These are phyloP conservation scores for Rhagonycha lutea DNA, from an alignment of 2,888 invertebrate genomes.

Conservation along the genomic window DNA sequence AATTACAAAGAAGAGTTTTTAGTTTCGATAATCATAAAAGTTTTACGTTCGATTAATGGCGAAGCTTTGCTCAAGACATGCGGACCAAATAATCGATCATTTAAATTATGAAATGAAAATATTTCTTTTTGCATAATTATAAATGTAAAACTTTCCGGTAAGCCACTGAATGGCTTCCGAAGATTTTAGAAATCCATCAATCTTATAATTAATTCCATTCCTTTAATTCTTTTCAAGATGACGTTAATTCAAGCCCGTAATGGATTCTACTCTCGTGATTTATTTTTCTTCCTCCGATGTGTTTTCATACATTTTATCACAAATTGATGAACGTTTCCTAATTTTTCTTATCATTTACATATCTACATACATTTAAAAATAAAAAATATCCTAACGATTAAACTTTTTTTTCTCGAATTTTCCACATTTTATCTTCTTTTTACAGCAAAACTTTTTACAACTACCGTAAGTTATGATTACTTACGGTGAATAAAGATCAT, in stretches of 20 bases:
- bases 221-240: constrained; percentile 58
- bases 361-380: background rate
- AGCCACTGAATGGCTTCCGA: constrained; percentile 34
- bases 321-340: background rate
- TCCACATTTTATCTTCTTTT: background rate
- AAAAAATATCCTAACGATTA: background rate
- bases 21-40: constrained; percentile 37
- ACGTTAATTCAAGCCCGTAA: constrained; percentile 56
- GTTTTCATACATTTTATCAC: constrained; percentile 5
- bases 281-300: constrained; percentile 42
- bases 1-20: constrained; percentile 45
- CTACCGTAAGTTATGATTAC: background rate
- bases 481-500: background rate
- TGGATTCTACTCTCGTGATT: constrained; percentile 52
- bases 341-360: background rate
- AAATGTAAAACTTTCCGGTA: constrained; percentile 30
- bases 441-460: background rate
- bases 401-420: background rate
- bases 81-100: constrained; percentile 29
- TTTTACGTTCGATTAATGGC: constrained; percentile 24
- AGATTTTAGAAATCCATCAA: constrained; percentile 55
- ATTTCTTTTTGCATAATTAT: constrained; percentile 32
- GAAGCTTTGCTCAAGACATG: constrained; percentile 17
- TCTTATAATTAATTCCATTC: constrained; percentile 59
- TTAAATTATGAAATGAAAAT: constrained; percentile 30